Evolutionary conservation across 2,888 invertebrate genomes (phyloP).

Genomic region (Ornithoptera alexandrae): DNA sequence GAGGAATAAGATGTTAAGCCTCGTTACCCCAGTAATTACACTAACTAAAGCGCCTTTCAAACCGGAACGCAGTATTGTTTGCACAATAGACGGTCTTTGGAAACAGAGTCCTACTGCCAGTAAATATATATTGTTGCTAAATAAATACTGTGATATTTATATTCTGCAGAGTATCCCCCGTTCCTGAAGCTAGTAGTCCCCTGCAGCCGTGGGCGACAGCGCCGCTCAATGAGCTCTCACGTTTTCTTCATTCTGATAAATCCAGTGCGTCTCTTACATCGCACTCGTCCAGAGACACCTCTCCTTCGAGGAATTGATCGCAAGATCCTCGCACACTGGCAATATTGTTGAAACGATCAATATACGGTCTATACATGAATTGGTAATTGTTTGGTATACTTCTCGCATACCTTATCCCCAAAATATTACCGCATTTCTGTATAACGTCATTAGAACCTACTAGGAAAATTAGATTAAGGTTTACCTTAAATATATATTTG

Average conservation of each 20-base stretch:
- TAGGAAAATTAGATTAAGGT: neutral
- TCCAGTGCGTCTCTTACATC: conserved; percentile 60
- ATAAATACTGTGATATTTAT: no score
- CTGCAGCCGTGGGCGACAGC: conserved; percentile 74
- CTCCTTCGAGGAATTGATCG: conserved; percentile 24
- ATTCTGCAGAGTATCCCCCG: conserved; percentile 58
- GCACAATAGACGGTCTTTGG: no score
- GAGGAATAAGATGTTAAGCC: no score
- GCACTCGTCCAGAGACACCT: conserved; percentile 46
- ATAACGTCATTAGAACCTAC: neutral
- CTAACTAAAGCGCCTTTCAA: no score
- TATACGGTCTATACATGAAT: neutral
- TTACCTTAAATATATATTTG: neutral
- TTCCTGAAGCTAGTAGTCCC: conserved; percentile 56
- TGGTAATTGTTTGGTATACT: neutral
- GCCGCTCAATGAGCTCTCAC: conserved; percentile 60
- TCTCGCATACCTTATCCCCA: neutral
- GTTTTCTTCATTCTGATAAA: conserved; percentile 60
- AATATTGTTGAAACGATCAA: neutral
- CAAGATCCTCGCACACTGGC: neutral
- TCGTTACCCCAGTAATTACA: no score
- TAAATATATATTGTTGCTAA: no score
- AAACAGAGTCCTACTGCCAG: no score
- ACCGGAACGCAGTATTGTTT: no score
- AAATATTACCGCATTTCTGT: neutral